phyloP scores from a whole-genome alignment of 2,113 vertebrate species.

The Chionomys nivalis region DNA sequence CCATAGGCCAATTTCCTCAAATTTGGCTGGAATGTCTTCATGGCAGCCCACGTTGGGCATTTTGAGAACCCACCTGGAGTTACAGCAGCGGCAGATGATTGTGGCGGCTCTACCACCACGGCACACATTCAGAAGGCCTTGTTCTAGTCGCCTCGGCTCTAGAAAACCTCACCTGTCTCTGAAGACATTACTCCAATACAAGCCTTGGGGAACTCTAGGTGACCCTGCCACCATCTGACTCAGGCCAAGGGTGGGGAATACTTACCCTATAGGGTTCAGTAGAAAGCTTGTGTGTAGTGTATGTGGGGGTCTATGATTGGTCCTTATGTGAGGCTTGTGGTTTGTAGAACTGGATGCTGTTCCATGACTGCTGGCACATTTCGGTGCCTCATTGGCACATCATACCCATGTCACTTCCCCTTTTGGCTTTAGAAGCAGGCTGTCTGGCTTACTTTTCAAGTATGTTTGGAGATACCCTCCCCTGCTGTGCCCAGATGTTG shows the following conservation, averaged over 20 bases:
- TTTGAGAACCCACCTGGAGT: not conserved
- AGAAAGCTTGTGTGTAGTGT: not conserved
- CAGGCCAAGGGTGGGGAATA: not conserved
- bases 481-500: no score
- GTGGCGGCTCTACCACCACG: fast-evolving
- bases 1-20: not conserved
- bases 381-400: not conserved
- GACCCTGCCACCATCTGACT: not conserved
- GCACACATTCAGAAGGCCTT: not conserved
- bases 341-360: not conserved
- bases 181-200: not conserved
- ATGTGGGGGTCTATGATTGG: not conserved
- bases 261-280: not conserved
- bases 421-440: no score
- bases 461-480: not conserved
- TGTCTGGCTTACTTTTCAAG: not conserved
- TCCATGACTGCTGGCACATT: not conserved
- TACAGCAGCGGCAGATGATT: not conserved
- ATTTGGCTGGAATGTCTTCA: not conserved
- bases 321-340: not conserved
- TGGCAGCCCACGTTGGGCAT: no score
- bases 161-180: not conserved
- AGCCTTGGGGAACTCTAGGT: not conserved
- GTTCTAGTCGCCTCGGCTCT: not conserved
- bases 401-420: fast-evolving